Base-by-base conservation (phyloP, 2,797 vertebrate genomes). In the Danio albolineatus region DNA sequence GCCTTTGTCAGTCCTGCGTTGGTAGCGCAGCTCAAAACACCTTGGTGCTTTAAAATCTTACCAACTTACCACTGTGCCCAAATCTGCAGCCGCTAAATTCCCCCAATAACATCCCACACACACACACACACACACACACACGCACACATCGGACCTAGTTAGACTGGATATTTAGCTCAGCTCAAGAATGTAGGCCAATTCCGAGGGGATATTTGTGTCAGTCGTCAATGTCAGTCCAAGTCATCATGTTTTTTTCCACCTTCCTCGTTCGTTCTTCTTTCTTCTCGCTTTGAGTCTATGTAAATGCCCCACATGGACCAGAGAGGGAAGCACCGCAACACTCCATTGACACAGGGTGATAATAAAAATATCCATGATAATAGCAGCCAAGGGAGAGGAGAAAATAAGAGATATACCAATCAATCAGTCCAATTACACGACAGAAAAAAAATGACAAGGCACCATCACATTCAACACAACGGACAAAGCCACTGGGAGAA, bases 241-340 rank as follows among this genome's bases (percentile, higher is more conserved):
- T 53, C 54, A 56, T 56, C 65, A 5, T 38, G 28, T 73, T 39
- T 39, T 39, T 39, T 44, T 70, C 44, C 59, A 62, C 9, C 28
- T 6, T 73, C 4, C 70, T 57, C 13, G 17, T 16, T 54, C 39
- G 67, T 36, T 51, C 46, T 49, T 71, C 57, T 2, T 53, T 76
- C 38, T 73, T 61, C 39, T 48, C 53, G 21, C 39, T 62, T 66
- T 59, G 12, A 49, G 43, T 43, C 44, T 82, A 70, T 78, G 60
- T 74, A 91, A 91, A 94, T 96, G 93, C 95, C 95, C 95, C 95
- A 95, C 95, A 96, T 94, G 84, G 89, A 94, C 94, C 94, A 95
- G 93, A 94, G 91, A 93, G 93, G 94, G 95, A 94, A 94, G 93
- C 92, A 91, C 93, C 94, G 82, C 90, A 92, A 92, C 89, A 93